Evolutionary conservation across 2,797 vertebrate species (phyloP).

Genomic region (Urosaurus nigricauda): DNA sequence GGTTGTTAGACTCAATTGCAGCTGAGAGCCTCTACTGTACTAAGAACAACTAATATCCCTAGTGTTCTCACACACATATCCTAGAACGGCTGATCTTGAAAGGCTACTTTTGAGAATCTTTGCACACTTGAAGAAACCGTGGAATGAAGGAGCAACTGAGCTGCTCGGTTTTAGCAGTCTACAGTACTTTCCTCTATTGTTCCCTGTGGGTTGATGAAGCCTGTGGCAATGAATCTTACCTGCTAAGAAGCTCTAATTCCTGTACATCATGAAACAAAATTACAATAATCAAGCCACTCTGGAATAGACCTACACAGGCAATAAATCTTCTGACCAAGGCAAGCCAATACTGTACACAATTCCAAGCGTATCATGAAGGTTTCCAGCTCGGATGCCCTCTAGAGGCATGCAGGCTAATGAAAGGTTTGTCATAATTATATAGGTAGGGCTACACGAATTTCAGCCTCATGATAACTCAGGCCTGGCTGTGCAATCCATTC

Average conservation of each 20-base stretch:
- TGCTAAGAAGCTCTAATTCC: slow-evolving; percentile 13
- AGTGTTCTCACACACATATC: too few relatives aligned
- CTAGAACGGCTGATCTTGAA: not conserved
- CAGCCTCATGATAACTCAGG: not conserved
- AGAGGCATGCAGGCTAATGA: not conserved
- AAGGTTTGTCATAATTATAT: slow-evolving; percentile 24
- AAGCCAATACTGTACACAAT: not conserved
- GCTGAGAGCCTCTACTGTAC: not conserved
- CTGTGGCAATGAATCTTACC: not conserved
- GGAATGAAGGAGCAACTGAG: too few relatives aligned
- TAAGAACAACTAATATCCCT: too few relatives aligned
- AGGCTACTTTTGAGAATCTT: not conserved
- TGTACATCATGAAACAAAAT: slow-evolving; percentile 23
- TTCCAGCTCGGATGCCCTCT: not conserved
- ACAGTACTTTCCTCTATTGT: not conserved
- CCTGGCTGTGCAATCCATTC: not conserved
- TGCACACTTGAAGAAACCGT: not conserved
- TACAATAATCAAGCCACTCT: slow-evolving; percentile 8
- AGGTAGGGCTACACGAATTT: not conserved
- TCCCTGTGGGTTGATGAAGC: not conserved
- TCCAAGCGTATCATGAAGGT: not conserved
- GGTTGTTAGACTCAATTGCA: not conserved
- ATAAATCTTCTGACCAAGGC: slow-evolving; percentile 16
- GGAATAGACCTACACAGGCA: slow-evolving; percentile 5
- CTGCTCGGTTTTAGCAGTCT: not conserved